Base-by-base conservation (phyloP, 2,888 invertebrate species). In the Drosophila flavopinicola region DNA sequence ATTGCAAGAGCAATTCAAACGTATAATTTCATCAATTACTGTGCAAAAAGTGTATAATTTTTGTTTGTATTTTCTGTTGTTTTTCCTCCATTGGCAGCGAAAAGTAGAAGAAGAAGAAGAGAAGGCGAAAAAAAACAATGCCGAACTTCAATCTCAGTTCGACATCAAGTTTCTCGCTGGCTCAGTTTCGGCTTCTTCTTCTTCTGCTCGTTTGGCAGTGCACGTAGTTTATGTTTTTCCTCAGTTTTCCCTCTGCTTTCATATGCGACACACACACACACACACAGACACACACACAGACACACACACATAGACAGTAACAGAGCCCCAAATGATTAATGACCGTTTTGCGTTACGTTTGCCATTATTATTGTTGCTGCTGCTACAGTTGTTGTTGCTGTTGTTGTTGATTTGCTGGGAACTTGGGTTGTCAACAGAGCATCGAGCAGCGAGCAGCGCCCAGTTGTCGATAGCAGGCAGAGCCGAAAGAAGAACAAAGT, bases 261-360 rank as follows among this genome's bases (percentile, higher is more conserved):
- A 44, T 68, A 57, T 63, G 33, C 45, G 48, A 39, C 52, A 57
- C 33, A 44, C 47, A 66, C 29, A 49, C 52, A 48, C 39, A 54
- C 51, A 39, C 41, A 24, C 11, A 25, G 53, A 41, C 45, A 33
- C 6, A 44, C 42, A 42, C 29, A 41, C 38, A 52, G 20, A 33
- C n/a, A 32, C 27, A 51, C 7, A 53, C 6, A 42, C 10, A 41
- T 29, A 53, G 54, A 65, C 48, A 60, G 58, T 30, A 37, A 25
- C 61, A 77, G 58, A 61, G 63, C 48, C 73, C 73, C 67, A 83
- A 84, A 88, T 88, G 88, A 88, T 88, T 89, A 88, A 88, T 89
- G 88, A 88, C 88, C 80, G 66, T 66, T 87, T 83, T 67, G 66
- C 53, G 41, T 48, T 47, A 44, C 32, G 32, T 30, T 58, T 25